Evolutionary conservation across 2,888 invertebrate genomes (phyloP), one percentile per base, ranked within the genome.

Genomic region (Autographa pulchrina): DNA sequence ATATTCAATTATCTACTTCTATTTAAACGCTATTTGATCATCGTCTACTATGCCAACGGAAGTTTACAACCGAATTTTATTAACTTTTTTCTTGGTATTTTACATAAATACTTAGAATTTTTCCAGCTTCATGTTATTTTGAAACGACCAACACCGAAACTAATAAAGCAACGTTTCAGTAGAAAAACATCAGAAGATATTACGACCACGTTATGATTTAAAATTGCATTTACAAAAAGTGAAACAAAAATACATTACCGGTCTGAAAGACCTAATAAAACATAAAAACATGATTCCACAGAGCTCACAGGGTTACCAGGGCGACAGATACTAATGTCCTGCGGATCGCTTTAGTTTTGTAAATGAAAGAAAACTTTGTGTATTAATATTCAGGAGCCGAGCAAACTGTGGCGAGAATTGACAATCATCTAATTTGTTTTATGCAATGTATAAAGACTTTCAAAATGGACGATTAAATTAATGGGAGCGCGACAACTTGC

Each of bases 341-440:
- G 32, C 48, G 68, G 48, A 71, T 64, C 61, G 43, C 65, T 82
- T 68, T 66, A 70, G 68, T 80, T 68, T 74, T 18, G 60, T 16
- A 52, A 82, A 70, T 80, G 68, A 62, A 68, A 67, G 62, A 52
- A 68, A 82, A 80, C 65, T 81, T 81, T 63, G 65, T 59, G 60
- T 81, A 65, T 80, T 74, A 72, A 76, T 70, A 83, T 81, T 81
- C 73, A 60, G 61, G 32, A 31, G 20, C 38, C 64, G 48, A n/a
- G 20, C 56, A 16, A 41, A 13, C 32, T 52, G n/a, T 20, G 41
- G 60, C 31, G 60, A 16, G 38, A 65, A 64, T 52, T 62, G 64
- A 66, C 71, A 72, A 62, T 70, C 59, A 60, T 63, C 62, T 41
- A 11, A 56, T 56, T 56, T 56, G 54, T 56, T 20, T 20, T 56